Conservation (phyloP, 2,113 vertebrate genomes). For the Archocentrus centrarchus region DNA sequence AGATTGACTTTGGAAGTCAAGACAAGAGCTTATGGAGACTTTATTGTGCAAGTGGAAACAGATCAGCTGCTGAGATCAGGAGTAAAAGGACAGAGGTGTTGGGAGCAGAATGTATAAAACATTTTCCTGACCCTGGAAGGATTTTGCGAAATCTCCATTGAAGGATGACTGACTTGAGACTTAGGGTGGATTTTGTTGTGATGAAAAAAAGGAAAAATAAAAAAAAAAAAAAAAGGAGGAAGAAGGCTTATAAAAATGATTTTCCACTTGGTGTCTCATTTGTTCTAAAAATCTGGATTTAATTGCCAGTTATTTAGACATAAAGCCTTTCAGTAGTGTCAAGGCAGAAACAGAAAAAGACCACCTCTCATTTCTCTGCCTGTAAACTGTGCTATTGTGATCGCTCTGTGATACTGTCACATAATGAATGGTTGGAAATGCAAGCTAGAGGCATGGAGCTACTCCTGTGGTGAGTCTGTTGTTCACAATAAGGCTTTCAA, state of each 20-base stretch:
- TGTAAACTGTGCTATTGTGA: slow-evolving; percentile 11
- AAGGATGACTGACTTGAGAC: slow-evolving; percentile 2
- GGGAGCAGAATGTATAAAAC: slow-evolving; percentile 4
- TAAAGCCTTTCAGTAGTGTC: neutral
- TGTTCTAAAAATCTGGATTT: neutral
- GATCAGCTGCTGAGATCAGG: slow-evolving; percentile 34
- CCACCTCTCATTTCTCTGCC: neutral
- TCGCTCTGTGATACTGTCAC: neutral
- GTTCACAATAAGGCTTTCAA: neutral
- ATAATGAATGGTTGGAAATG: neutral
- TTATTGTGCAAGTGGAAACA: slow-evolving; percentile 39
- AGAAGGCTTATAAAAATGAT: neutral
- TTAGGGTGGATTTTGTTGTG: neutral
- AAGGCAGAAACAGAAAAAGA: neutral
- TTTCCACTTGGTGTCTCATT: neutral
- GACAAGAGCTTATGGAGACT: slow-evolving; percentile 47
- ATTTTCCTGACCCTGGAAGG: slow-evolving; percentile 32
- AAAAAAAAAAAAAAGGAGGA: neutral
- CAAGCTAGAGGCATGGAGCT: neutral
- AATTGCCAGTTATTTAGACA: neutral
- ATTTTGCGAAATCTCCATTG: slow-evolving; percentile 18
- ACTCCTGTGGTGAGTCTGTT: neutral
- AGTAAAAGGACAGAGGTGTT: slow-evolving; percentile 29
- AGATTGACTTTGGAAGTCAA: slow-evolving; percentile 63
- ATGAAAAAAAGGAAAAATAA: too few relatives aligned